phyloP scores from a whole-genome alignment of 2,888 invertebrate species.

The Pammene fasciana region DNA sequence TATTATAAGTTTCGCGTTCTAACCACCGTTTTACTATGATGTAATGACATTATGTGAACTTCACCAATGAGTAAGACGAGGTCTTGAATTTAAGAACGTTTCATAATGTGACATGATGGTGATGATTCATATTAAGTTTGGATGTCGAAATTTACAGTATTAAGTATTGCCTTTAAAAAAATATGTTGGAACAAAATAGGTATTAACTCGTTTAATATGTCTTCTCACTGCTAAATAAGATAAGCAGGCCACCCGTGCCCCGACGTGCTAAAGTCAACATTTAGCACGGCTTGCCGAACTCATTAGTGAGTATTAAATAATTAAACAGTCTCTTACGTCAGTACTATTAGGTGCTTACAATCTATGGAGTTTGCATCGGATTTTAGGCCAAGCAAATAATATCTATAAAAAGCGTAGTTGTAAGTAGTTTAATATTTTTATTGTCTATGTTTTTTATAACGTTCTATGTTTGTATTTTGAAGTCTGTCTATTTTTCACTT shows the following conservation, averaged over 20 bases:
- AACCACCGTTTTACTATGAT: slow-evolving; percentile 20
- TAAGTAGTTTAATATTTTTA: too few species aligned
- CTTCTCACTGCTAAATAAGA: slow-evolving; percentile 10
- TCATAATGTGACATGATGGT: not conserved
- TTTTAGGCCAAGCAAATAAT: too few species aligned
- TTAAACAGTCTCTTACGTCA: slow-evolving; percentile 48
- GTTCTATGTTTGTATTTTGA: too few species aligned
- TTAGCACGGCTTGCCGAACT: slow-evolving; percentile 28
- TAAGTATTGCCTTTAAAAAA: too few species aligned
- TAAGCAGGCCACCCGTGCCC: slow-evolving; percentile 1
- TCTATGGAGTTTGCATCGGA: too few species aligned
- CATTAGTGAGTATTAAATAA: slow-evolving; percentile 38
- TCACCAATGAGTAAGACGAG: not conserved
- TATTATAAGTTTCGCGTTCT: slow-evolving; percentile 30
- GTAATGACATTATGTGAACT: slow-evolving; percentile 20
- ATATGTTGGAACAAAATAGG: too few species aligned
- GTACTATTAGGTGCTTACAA: not conserved
- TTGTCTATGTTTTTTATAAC: too few species aligned
- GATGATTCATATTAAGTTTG: too few species aligned
- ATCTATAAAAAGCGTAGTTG: too few species aligned
- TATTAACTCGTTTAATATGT: not conserved
- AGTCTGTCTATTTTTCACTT: too few species aligned
- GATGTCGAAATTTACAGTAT: too few species aligned
- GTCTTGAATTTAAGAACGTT: not conserved
- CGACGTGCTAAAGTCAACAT: slow-evolving; percentile 32